A percentile compares a stretch with the other conserved stretches of the same genome.
Conservation (phyloP, 2,888 invertebrate species). For the Steinernema hermaphroditum region DNA sequence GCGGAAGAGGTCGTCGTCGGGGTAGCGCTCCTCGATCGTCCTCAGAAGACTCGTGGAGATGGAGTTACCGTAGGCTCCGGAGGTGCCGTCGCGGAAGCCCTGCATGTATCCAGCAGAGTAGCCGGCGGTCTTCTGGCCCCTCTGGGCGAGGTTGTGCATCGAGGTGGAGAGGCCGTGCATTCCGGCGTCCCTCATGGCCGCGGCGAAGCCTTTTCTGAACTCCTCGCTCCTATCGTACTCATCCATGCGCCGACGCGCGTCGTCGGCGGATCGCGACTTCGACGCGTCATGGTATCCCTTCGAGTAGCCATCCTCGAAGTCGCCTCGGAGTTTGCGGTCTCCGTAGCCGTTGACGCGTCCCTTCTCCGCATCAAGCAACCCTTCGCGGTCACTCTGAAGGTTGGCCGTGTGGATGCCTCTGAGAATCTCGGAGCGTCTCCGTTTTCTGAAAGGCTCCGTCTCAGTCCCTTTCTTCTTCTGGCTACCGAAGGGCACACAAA, state of each 20-base stretch:
- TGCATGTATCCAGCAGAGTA: slow-evolving; percentile 67
- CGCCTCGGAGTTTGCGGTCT: slow-evolving; percentile 45
- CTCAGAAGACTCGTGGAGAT: slow-evolving; percentile 64
- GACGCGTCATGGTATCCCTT: slow-evolving; percentile 66
- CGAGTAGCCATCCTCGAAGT: slow-evolving; percentile 66
- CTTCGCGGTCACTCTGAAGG: no score
- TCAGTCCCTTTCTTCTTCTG: no score
- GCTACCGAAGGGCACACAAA: no score
- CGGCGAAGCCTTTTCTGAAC: neutral
- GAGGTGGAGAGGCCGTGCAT: slow-evolving; percentile 65
- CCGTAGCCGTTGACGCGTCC: neutral
- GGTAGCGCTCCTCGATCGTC: slow-evolving; percentile 66
- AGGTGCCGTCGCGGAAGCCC: slow-evolving; percentile 65
- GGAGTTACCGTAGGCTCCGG: slow-evolving; percentile 65
- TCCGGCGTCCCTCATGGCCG: slow-evolving; percentile 55
- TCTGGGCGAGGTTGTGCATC: slow-evolving; percentile 65
- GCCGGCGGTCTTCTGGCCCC: slow-evolving; percentile 49
- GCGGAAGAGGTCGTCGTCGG: slow-evolving; percentile 66
- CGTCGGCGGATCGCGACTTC: slow-evolving; percentile 54
- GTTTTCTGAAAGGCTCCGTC: no score
- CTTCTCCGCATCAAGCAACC: no score
- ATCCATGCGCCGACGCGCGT: slow-evolving; percentile 57
- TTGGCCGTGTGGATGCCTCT: no score
- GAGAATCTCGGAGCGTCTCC: no score
- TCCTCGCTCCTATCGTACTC: slow-evolving; percentile 58